These are phyloP conservation scores for Chouioia cunea DNA, from an alignment of 2,888 invertebrate species.

Conservation along the genomic window DNA sequence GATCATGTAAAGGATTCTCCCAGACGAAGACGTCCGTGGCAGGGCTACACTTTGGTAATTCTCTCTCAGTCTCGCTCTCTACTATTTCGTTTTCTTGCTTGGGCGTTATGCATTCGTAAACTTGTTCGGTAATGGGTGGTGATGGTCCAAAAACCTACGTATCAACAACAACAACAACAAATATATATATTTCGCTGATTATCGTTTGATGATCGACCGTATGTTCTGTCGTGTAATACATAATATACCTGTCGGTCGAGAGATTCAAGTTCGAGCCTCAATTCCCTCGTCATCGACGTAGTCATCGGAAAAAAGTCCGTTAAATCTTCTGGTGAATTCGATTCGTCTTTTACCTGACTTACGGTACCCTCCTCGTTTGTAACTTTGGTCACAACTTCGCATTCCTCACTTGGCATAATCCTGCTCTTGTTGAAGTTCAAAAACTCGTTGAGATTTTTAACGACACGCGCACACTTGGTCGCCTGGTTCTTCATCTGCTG, in stretches of 20 bases:
- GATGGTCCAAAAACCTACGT: slow-evolving; percentile 80
- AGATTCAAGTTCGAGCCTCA: slow-evolving; percentile 85
- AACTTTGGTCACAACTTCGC: slow-evolving; percentile 57
- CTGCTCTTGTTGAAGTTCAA: slow-evolving; percentile 80
- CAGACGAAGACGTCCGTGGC: slow-evolving; percentile 79
- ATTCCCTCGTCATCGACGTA: slow-evolving; percentile 86
- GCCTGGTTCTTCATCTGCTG: slow-evolving; percentile 53
- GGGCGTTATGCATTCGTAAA: slow-evolving; percentile 59
- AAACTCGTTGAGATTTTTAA: slow-evolving; percentile 89
- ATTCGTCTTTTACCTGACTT: slow-evolving; percentile 60
- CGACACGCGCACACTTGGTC: slow-evolving; percentile 69
- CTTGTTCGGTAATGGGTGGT: slow-evolving; percentile 58
- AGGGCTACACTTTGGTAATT: slow-evolving; percentile 66
- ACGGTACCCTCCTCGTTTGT: slow-evolving; percentile 61
- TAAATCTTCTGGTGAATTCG: slow-evolving; percentile 80
- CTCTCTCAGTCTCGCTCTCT: slow-evolving; percentile 69
- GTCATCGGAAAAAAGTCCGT: slow-evolving; percentile 87
- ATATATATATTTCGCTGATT: too few species aligned
- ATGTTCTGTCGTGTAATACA: too few species aligned
- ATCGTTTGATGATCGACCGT: too few species aligned
- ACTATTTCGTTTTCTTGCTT: slow-evolving; percentile 58
- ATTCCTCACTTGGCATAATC: slow-evolving; percentile 66
- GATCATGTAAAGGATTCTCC: slow-evolving; percentile 80
- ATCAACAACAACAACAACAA: background rate
- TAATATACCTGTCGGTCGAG: slow-evolving; percentile 88